phyloP scores from a whole-genome alignment of 2,113 vertebrate genomes.

The Limnothrissa miodon region DNA sequence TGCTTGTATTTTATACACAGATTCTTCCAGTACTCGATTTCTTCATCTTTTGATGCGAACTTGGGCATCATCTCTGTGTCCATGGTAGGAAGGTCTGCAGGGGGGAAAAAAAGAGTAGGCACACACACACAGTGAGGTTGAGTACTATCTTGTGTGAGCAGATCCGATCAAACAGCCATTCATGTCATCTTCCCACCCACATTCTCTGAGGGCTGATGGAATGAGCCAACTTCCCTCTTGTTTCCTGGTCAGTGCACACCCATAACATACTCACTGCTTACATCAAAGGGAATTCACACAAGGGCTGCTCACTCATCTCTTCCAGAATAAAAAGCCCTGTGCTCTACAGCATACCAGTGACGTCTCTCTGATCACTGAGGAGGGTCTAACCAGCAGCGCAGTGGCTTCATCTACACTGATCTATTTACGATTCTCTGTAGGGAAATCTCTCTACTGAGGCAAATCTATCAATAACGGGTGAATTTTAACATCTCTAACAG shows the following conservation, averaged over 20 bases:
- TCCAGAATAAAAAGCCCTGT: neutral
- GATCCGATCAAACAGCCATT: neutral
- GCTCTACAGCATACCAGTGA: neutral
- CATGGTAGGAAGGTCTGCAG: constrained; percentile 85
- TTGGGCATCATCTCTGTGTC: constrained; percentile 94
- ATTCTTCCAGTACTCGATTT: constrained; percentile 94
- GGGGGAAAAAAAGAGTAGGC: neutral
- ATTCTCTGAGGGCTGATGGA: neutral
- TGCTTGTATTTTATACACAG: constrained; percentile 91
- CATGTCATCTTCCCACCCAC: neutral
- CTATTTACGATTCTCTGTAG: neutral
- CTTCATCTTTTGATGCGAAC: constrained; percentile 92
- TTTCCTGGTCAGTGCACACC: neutral
- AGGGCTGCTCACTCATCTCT: neutral
- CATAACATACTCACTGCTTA: neutral
- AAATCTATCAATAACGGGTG: neutral
- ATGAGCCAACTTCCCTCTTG: neutral
- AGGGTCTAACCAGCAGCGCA: neutral
- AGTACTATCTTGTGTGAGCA: neutral
- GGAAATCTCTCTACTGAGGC: neutral
- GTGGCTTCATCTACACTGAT: neutral
- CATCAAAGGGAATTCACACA: neutral
- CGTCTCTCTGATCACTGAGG: neutral
- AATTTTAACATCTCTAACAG: neutral
- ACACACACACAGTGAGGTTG: neutral